A percentile compares a stretch with the other conserved stretches of the same genome.
phyloP scores from a whole-genome alignment of 2,113 vertebrate genomes.

The Semnornis frantzii region DNA sequence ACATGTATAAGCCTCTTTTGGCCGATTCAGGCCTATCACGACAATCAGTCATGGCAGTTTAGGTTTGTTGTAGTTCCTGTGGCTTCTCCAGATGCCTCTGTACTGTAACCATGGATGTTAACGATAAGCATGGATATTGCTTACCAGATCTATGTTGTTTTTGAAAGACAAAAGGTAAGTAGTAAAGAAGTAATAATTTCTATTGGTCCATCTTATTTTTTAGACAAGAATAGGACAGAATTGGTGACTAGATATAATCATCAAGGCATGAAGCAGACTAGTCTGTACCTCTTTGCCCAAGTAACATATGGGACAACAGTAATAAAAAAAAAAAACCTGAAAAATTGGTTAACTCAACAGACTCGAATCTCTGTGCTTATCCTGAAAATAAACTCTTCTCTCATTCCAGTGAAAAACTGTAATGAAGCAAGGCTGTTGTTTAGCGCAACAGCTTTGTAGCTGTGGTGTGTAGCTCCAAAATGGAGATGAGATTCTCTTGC shows the following conservation, averaged over 20 bases:
- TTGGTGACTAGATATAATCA: not conserved
- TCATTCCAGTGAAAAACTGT: not conserved
- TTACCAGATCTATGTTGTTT: not conserved
- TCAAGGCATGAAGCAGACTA: not conserved
- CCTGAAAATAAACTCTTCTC: not conserved
- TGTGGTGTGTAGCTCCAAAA: not conserved
- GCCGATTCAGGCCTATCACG: too few relatives aligned
- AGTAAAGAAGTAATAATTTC: not conserved
- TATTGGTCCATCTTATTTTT: not conserved
- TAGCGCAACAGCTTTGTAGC: not conserved
- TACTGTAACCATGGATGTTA: not conserved
- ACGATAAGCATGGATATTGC: not conserved
- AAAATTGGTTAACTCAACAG: not conserved
- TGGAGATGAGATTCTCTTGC: not conserved
- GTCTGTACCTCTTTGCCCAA: not conserved
- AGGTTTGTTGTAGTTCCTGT: not conserved
- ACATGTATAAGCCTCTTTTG: too few relatives aligned
- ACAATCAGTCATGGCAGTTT: not conserved
- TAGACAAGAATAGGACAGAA: not conserved
- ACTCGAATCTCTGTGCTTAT: not conserved
- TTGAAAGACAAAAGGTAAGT: not conserved
- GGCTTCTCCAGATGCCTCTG: not conserved
- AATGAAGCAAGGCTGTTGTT: not conserved
- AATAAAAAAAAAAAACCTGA: not conserved
- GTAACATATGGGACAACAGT: not conserved